Evolutionary conservation across 2,888 invertebrate species (phyloP).

Genomic region (Aphidoletes aphidimyza): DNA sequence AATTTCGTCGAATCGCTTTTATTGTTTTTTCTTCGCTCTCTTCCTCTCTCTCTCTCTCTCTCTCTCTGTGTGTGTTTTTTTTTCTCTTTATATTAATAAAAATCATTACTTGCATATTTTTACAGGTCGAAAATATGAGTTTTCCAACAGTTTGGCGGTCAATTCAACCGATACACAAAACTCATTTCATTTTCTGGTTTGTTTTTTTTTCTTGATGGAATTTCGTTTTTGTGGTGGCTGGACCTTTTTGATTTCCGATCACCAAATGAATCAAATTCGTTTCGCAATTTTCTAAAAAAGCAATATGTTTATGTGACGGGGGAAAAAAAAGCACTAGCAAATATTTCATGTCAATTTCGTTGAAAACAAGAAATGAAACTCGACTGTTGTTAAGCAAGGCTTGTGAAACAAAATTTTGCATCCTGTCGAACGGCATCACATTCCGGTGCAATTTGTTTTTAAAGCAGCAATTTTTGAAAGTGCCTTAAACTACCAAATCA

Average conservation of each 20-base stretch:
- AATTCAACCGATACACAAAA: not conserved
- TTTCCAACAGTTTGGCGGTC: not conserved
- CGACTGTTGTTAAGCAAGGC: no score
- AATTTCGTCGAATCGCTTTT: not conserved
- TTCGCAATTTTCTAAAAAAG: no score
- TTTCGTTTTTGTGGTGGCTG: no score
- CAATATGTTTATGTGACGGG: no score
- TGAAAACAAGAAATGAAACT: not conserved
- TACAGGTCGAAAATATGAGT: conserved; percentile 17
- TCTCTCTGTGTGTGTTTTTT: not conserved
- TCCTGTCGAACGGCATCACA: no score
- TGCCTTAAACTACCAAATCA: not conserved
- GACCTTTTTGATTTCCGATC: no score
- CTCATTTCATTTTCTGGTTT: not conserved
- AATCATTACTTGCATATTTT: conserved; percentile 46
- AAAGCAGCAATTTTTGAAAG: not conserved
- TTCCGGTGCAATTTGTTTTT: no score
- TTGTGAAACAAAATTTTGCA: no score
- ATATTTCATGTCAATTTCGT: not conserved
- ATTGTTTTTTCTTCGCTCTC: not conserved
- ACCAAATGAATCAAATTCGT: no score
- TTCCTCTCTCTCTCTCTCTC: not conserved
- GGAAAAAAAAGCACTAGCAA: not conserved
- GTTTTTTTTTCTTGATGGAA: not conserved
- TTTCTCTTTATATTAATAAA: not conserved